These are phyloP conservation scores for Cryptotis parvus DNA, from an alignment of 2,113 vertebrate species.

Conservation along the genomic window DNA sequence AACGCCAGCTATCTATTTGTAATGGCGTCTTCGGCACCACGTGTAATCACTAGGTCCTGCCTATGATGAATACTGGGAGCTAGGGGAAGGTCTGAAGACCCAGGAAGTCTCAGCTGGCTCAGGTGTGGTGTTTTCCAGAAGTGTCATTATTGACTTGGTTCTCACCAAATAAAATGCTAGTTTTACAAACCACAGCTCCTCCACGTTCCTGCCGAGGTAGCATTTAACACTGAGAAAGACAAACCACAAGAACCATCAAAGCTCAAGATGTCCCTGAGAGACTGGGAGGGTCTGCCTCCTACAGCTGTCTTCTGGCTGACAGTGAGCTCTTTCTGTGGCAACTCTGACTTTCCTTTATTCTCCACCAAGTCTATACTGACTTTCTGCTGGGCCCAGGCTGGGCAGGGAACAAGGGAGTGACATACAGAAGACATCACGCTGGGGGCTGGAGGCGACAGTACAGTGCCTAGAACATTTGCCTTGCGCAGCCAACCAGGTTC, in stretches of 20 bases:
- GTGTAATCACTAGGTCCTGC: not conserved
- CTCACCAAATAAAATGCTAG: conserved; percentile 58
- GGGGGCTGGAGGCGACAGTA: no score
- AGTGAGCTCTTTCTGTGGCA: conserved; percentile 6
- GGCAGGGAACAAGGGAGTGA: not conserved
- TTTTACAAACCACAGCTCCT: conserved; percentile 29
- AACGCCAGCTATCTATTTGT: conserved; percentile 43
- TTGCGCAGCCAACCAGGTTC: no score
- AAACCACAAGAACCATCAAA: conserved; percentile 66
- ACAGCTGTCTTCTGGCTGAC: conserved; percentile 11
- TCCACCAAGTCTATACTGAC: conserved; percentile 6
- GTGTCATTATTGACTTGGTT: conserved; percentile 27
- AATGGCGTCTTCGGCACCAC: not conserved
- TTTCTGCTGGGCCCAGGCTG: not conserved
- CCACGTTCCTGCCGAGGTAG: conserved; percentile 19
- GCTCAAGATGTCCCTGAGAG: conserved; percentile 45
- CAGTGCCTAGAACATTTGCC: no score
- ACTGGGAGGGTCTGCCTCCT: conserved; percentile 10
- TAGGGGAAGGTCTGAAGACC: not conserved
- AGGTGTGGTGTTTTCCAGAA: conserved; percentile 31
- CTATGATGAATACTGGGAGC: not conserved
- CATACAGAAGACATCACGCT: not conserved
- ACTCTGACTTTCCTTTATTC: not conserved
- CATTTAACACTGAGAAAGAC: conserved; percentile 51
- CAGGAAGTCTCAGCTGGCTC: not conserved